Conservation (phyloP, 2,888 invertebrate species). For the Lepidochrysops patricia region DNA sequence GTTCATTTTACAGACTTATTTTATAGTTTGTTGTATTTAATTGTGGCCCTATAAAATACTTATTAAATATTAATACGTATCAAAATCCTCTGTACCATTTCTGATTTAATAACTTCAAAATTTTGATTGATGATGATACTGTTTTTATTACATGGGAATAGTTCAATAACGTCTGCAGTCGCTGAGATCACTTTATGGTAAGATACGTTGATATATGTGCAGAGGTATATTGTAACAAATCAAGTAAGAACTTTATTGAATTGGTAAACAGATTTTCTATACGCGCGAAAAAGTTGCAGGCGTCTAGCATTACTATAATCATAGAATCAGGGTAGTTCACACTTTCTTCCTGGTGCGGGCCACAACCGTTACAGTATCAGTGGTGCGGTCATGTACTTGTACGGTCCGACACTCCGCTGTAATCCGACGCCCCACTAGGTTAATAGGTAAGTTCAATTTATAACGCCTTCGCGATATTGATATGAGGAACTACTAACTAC, state of each 20-base stretch:
- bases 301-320: background rate
- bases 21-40: background rate
- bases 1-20: background rate
- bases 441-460: constrained; percentile 33
- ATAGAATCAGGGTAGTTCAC: background rate
- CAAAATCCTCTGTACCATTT: too few relatives aligned
- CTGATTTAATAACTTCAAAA: too few relatives aligned
- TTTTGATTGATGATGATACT: too few relatives aligned
- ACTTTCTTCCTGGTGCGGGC: background rate
- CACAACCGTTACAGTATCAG: constrained; percentile 23
- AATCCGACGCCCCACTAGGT: constrained; percentile 47
- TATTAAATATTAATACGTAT: too few relatives aligned
- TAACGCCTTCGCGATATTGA: constrained; percentile 15
- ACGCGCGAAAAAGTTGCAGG: background rate
- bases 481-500: background rate
- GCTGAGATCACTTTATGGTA: too few relatives aligned
- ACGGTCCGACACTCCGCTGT: constrained; percentile 47
- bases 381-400: constrained; percentile 27
- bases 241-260: too few relatives aligned
- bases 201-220: too few relatives aligned
- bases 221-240: too few relatives aligned
- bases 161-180: too few relatives aligned
- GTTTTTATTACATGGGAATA: too few relatives aligned
- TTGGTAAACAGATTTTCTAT: too few relatives aligned
- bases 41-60: too few relatives aligned